Conservation (phyloP, 2,113 vertebrate genomes). For the Carassius carassius region DNA sequence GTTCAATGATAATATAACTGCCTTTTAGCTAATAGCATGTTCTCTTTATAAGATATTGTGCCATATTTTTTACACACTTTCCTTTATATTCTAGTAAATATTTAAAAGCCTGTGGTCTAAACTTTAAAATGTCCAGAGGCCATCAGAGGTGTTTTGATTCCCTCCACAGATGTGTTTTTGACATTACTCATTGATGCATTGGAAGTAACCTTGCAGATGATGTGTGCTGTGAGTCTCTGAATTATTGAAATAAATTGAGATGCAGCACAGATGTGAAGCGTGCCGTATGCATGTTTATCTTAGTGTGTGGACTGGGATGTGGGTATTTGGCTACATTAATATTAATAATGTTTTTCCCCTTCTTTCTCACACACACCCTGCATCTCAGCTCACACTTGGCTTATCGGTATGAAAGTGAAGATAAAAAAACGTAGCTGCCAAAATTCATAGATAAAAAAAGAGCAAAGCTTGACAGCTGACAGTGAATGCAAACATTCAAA, state of each 20-base stretch:
- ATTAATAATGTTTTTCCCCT: slow-evolving; percentile 33
- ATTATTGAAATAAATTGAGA: slow-evolving; percentile 51
- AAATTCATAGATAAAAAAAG: slow-evolving; percentile 6
- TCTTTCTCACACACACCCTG: not conserved
- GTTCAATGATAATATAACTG: too few species aligned
- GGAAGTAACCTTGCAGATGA: slow-evolving; percentile 25
- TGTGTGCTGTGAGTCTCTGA: slow-evolving; percentile 24
- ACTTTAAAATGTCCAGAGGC: not conserved
- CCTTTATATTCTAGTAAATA: too few species aligned
- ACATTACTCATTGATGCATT: not conserved
- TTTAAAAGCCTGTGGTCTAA: not conserved
- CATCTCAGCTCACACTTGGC: slow-evolving; percentile 9
- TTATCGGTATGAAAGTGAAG: slow-evolving; percentile 18
- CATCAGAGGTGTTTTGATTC: not conserved
- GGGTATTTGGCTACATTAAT: slow-evolving; percentile 46
- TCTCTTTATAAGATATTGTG: too few species aligned
- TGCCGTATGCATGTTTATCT: slow-evolving; percentile 45
- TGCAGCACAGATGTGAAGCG: slow-evolving; percentile 48
- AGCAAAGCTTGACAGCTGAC: slow-evolving; percentile 29
- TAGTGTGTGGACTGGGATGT: slow-evolving; percentile 27
- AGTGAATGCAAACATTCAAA: slow-evolving; percentile 16
- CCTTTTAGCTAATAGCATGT: too few species aligned
- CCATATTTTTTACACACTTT: too few species aligned
- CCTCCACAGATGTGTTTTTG: not conserved
- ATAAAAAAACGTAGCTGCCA: not conserved